Percentiles rank a stretch among this genome's conserved stretches.
phyloP scores from a whole-genome alignment of 2,797 vertebrate genomes.

The Halcyon smyrnensis region DNA sequence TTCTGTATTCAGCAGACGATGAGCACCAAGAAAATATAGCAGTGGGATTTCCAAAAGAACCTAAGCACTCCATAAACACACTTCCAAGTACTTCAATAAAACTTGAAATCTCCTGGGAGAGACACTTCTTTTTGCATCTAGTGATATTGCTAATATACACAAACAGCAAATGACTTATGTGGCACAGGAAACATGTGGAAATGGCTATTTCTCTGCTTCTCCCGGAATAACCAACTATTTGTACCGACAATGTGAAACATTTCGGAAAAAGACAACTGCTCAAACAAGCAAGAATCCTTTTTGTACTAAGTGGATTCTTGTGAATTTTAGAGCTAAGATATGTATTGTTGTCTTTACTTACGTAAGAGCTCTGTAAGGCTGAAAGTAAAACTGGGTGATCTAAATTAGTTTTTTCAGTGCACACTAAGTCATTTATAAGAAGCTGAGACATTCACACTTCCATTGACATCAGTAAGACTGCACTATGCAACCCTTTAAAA shows the following conservation, averaged over 20 bases:
- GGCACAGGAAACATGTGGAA: background rate
- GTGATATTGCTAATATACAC: background rate
- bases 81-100: background rate
- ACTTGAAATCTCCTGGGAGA: background rate
- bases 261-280: background rate
- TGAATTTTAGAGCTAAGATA: background rate
- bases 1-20: background rate
- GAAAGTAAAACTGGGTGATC: background rate
- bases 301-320: background rate
- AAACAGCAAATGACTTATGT: background rate
- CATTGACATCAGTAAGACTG: background rate
- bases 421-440: background rate
- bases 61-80: background rate
- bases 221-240: background rate
- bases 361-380: background rate
- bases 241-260: background rate
- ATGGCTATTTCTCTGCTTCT: background rate
- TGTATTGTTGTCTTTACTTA: background rate
- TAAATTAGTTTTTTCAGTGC: background rate
- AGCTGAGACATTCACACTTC: constrained; percentile 5
- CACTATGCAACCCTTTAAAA: background rate
- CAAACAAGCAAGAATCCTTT: background rate
- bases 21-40: background rate
- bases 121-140: background rate
- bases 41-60: background rate